Conservation (phyloP, 92 coral and sea anemone genomes). For the Meandrina meandrites region DNA sequence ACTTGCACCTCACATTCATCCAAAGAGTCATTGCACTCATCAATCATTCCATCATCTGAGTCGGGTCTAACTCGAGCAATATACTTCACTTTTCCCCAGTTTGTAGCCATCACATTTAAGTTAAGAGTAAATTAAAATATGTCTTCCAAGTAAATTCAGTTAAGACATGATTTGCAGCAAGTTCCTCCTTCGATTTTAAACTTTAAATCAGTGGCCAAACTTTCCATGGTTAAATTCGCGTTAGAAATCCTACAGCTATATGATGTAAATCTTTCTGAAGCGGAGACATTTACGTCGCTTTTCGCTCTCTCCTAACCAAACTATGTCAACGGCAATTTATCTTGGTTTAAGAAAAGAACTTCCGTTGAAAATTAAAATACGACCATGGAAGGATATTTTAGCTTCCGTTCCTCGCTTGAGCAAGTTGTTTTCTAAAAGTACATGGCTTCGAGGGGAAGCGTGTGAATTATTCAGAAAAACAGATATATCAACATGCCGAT, state of each 20-base stretch:
- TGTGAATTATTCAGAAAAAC: background rate
- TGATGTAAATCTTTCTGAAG: background rate
- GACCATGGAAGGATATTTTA: background rate
- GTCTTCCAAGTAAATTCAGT: background rate
- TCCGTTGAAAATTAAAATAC: background rate
- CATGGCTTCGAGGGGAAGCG: background rate
- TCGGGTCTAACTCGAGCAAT: slow-evolving; percentile 56
- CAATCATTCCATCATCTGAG: slow-evolving; percentile 32
- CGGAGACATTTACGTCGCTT: background rate
- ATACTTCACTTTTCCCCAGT: slow-evolving; percentile 60
- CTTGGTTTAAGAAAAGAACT: background rate
- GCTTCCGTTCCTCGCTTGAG: background rate
- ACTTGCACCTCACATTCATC: slow-evolving; percentile 22
- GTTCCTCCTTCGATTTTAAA: background rate
- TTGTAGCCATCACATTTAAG: slow-evolving; percentile 43
- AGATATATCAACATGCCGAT: background rate
- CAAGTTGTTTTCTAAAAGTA: background rate
- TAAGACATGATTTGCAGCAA: background rate
- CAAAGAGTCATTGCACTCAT: slow-evolving; percentile 46
- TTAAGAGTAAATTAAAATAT: slow-evolving; percentile 1
- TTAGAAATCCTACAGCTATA: background rate
- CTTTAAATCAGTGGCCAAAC: background rate
- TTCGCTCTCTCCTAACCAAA: background rate
- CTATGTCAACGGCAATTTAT: background rate
- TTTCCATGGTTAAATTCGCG: background rate